These are phyloP conservation scores for Clupea harengus DNA, from an alignment of 2,113 vertebrate species.

Conservation along the genomic window DNA sequence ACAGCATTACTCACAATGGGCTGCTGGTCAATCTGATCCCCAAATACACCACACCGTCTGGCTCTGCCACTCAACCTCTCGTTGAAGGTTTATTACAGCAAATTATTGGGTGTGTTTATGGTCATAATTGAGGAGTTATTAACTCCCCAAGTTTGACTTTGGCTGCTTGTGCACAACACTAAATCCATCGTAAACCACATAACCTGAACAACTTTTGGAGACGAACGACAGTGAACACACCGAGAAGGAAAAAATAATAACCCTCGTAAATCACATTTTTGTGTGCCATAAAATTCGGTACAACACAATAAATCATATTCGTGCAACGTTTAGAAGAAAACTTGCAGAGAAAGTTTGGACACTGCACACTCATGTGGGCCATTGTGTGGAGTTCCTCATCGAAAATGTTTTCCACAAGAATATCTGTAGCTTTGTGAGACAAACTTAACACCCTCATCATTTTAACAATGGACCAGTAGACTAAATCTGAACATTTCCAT, in stretches of 20 bases:
- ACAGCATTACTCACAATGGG: not conserved
- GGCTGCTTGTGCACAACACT: not conserved
- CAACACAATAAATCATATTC: slow-evolving; percentile 17
- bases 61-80: not conserved
- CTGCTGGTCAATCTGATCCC: not conserved
- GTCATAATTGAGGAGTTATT: slow-evolving; percentile 16
- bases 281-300: not conserved
- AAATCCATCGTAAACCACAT: slow-evolving; percentile 18
- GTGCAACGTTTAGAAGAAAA: not conserved
- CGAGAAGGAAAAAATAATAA: slow-evolving; percentile 7
- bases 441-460: not conserved
- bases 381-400: not conserved
- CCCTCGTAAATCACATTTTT: slow-evolving; percentile 3
- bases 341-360: not conserved
- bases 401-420: not conserved
- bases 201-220: slow-evolving; percentile 8
- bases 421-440: not conserved
- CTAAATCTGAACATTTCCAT: not conserved
- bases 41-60: not conserved
- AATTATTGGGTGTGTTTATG: slow-evolving; percentile 19
- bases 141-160: slow-evolving; percentile 15
- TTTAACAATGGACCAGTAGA: not conserved
- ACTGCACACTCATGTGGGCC: not conserved
- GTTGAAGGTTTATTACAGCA: not conserved
- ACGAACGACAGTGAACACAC: not conserved